phyloP scores from a whole-genome alignment of 2,888 invertebrate genomes.

The Melanargia galathea region DNA sequence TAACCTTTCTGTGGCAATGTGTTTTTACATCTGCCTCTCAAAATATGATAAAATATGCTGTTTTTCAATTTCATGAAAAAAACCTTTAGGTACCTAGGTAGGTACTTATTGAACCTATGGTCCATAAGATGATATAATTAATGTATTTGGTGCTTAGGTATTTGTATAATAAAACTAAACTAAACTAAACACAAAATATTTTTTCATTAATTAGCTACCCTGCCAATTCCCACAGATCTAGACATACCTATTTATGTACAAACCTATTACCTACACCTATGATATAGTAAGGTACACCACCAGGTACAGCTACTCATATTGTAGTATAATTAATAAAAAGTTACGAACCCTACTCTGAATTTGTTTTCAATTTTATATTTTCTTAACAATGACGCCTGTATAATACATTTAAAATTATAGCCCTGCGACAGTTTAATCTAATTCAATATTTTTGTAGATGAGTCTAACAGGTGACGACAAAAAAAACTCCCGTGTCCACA shows the following conservation, averaged over 20 bases:
- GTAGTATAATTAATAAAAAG: neutral
- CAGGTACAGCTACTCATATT: too few species aligned
- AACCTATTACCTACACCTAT: too few species aligned
- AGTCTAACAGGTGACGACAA: conserved; percentile 66
- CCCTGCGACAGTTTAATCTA: conserved; percentile 36
- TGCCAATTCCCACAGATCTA: too few species aligned
- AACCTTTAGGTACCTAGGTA: neutral
- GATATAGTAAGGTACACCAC: too few species aligned
- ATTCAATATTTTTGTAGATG: conserved; percentile 41
- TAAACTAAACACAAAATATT: too few species aligned
- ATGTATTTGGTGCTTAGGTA: too few species aligned
- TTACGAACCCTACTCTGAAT: neutral
- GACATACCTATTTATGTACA: too few species aligned
- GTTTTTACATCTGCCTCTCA: conserved; percentile 70
- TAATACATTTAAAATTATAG: conserved; percentile 37
- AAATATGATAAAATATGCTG: conserved; percentile 43
- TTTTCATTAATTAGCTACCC: too few species aligned
- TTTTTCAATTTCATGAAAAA: conserved; percentile 33
- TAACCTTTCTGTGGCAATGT: conserved; percentile 73
- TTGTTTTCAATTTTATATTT: conserved; percentile 1
- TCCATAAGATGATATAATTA: too few species aligned
- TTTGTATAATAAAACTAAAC: too few species aligned
- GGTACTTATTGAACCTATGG: too few species aligned
- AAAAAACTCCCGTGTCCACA: conserved; percentile 73
- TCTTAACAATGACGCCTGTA: conserved; percentile 30